A percentile compares a stretch with the other conserved stretches of the same genome.
Conservation (phyloP, 2,113 vertebrate species). For the Upupa epops region DNA sequence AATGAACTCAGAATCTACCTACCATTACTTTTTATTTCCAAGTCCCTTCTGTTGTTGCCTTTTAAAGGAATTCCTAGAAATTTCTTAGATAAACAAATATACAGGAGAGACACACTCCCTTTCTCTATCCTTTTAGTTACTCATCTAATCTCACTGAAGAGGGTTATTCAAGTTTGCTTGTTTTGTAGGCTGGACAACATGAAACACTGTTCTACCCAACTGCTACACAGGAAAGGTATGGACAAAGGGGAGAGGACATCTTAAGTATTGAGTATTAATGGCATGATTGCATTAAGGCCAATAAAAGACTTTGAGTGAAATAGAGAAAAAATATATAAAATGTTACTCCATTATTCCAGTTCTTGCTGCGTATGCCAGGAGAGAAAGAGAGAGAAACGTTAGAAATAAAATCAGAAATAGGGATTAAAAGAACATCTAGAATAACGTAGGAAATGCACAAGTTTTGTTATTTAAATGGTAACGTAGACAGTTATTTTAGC, state of each 20-base stretch:
- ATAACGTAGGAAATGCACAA: neutral
- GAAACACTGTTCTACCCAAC: neutral
- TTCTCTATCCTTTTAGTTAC: neutral
- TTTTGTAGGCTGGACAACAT: neutral
- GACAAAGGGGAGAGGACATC: neutral
- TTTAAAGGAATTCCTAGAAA: neutral
- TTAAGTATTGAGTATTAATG: no score
- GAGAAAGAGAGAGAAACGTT: slow-evolving; percentile 73
- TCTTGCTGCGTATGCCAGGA: slow-evolving; percentile 85
- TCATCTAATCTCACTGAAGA: neutral
- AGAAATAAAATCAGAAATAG: slow-evolving; percentile 53
- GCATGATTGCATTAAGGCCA: slow-evolving; percentile 50
- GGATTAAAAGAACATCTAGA: neutral
- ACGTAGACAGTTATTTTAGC: neutral
- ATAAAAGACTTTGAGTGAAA: slow-evolving; percentile 16
- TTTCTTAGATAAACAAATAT: neutral
- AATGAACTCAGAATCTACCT: neutral
- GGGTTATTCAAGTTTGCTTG: neutral
- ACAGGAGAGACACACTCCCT: neutral
- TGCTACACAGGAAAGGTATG: neutral
- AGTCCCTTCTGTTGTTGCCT: neutral
- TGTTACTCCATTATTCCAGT: slow-evolving; percentile 81
- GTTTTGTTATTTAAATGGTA: neutral
- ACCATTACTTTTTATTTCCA: neutral
- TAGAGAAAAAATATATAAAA: slow-evolving; percentile 63